Percentiles rank a stretch among this genome's conserved stretches.
Evolutionary conservation across 1,140 invertebrate genomes (phyloP).

Genomic region (Conopomorpha cramerella): DNA sequence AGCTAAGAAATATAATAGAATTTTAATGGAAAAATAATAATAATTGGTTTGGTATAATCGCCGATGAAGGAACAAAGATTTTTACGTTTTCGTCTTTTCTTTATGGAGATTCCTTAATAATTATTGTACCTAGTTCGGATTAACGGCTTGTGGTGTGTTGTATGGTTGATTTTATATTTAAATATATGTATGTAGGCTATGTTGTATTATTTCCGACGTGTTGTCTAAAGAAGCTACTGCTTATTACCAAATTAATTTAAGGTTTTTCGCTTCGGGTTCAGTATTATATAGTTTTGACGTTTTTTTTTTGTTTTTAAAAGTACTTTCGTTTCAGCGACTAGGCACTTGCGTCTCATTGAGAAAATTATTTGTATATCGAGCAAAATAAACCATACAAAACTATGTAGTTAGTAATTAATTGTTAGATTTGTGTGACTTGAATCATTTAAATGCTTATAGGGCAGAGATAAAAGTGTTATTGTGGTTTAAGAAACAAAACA

Average conservation of each 20-base stretch:
- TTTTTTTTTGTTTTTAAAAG: too few relatives aligned
- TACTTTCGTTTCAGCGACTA: conserved; percentile 24
- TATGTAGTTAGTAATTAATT: conserved; percentile 60
- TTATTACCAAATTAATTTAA: conserved; percentile 54
- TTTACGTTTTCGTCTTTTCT: too few relatives aligned
- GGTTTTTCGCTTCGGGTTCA: conserved; percentile 48
- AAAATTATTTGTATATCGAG: conserved; percentile 57
- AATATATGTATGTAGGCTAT: conserved; percentile 14
- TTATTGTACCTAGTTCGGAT: too few relatives aligned
- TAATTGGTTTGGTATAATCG: conserved; percentile 51
- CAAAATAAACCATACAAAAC: conserved; percentile 53
- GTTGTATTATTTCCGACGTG: conserved; percentile 33
- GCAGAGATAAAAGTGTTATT: conserved; percentile 55
- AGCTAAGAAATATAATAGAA: conserved; percentile 57
- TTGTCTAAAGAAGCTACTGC: conserved; percentile 39
- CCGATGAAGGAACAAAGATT: too few relatives aligned
- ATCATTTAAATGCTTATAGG: conserved; percentile 59
- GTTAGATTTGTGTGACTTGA: conserved; percentile 58
- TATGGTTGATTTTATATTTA: conserved; percentile 27
- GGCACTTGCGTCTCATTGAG: conserved; percentile 29
- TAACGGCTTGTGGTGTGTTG: too few relatives aligned
- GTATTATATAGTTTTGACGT: conserved; percentile 48
- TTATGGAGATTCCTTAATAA: too few relatives aligned
- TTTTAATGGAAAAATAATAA: conserved; percentile 51
- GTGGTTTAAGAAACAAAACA: conserved; percentile 54